These are phyloP conservation scores for Alcedo atthis DNA, from an alignment of 2,797 vertebrate species.

Conservation along the genomic window DNA sequence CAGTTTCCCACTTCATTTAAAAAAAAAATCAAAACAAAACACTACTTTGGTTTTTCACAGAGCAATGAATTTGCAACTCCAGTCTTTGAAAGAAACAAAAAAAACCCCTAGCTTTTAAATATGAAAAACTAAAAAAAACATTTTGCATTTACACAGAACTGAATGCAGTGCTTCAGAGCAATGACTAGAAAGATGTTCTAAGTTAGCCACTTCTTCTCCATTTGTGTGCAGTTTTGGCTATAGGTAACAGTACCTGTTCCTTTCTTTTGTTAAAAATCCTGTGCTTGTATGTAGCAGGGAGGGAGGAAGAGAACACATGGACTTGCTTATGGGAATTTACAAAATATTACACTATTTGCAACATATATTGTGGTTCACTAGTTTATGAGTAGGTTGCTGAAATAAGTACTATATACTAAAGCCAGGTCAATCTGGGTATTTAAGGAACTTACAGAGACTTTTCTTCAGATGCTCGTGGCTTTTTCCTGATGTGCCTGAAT, in stretches of 20 bases:
- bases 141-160: not conserved
- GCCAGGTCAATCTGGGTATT: not conserved
- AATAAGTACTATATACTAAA: not conserved
- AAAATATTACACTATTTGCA: not conserved
- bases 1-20: not conserved
- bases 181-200: not conserved
- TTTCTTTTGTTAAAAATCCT: not conserved
- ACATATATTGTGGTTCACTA: not conserved
- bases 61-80: not conserved
- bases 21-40: not conserved
- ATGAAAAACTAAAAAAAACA: not conserved
- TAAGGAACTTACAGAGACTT: not conserved
- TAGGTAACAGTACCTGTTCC: rapidly evolving
- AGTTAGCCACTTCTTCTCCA: not conserved
- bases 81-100: not conserved
- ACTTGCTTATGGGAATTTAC: not conserved
- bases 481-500: not conserved
- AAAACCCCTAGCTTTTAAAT: not conserved
- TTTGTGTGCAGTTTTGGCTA: rapidly evolving
- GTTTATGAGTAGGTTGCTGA: not conserved
- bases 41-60: not conserved
- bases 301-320: not conserved
- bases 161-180: not conserved
- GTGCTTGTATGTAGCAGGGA: not conserved
- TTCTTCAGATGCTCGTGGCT: not conserved